phyloP scores from a whole-genome alignment of 2,113 vertebrate species.

The Siniperca knerii region DNA sequence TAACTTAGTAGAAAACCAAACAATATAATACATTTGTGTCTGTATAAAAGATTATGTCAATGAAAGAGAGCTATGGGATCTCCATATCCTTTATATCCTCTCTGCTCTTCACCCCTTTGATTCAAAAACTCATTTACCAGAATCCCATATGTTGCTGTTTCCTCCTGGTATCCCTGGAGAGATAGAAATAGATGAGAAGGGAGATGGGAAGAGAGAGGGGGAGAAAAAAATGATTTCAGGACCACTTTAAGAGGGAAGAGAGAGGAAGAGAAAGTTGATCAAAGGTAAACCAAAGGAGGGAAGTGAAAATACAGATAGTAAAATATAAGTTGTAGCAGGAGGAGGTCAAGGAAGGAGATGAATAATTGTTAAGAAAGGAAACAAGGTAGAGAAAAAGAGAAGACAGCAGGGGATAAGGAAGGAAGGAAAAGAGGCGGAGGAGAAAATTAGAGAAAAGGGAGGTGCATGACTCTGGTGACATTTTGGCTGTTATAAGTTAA shows the following conservation, averaged over 20 bases:
- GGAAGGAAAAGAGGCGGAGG: neutral
- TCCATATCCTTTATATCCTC: neutral
- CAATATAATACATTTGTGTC: neutral
- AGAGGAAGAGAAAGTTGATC: neutral
- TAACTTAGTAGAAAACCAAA: conserved; percentile 16
- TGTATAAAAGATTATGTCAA: neutral
- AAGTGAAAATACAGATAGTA: neutral
- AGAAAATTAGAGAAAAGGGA: neutral
- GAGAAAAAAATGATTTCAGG: neutral
- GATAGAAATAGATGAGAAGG: conserved; percentile 9
- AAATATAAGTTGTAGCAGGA: neutral
- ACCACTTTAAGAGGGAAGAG: neutral
- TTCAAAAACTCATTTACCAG: conserved; percentile 29
- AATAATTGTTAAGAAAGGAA: neutral
- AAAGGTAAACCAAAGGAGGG: neutral
- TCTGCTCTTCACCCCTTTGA: neutral
- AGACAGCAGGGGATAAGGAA: neutral
- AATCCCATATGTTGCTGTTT: conserved; percentile 40
- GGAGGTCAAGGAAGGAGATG: neutral
- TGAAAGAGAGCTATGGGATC: neutral
- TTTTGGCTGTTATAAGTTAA: neutral
- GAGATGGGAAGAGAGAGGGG: neutral
- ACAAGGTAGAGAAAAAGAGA: neutral
- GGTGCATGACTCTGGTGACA: neutral
- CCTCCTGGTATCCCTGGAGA: conserved; percentile 12